Base-by-base conservation (phyloP, 2,888 invertebrate genomes). In the Diarsia rubi region DNA sequence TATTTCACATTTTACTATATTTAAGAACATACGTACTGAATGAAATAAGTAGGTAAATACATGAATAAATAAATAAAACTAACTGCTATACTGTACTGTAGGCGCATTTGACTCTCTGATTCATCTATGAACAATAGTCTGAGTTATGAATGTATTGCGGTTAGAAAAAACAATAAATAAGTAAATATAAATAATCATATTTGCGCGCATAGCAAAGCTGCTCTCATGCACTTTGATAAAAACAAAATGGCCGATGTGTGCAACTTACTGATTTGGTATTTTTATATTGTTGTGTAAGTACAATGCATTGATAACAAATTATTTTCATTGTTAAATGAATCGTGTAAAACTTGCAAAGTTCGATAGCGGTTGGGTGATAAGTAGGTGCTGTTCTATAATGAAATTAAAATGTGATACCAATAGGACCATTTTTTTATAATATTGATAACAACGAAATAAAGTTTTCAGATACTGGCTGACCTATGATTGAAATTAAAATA, bases 201-300 rank as follows among this genome's bases (percentile, higher is more conserved):
- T 71, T 80, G 31, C 59, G 31, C 4, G 31, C 24, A 1, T 37
- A 52, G 63, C 42, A 44, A 59, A 54, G 31, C 37, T 66, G 54
- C 21, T 42, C 42, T 64, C 69, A 45, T 62, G 49, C 59, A 64
- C 12, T 59, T 69, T 68, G 81, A 84, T 82, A 81, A 84, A 57
- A 76, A 45, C 45, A 84, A 67, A 52, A 82, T 82, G 81, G 72
- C 63, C 54, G 76, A 49, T 8, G 84, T 49, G 45, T 82, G 82
- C 75, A 66, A 69, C 47, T 60, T 73, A 67, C 84, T 84, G 85
- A 82, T 82, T 84, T 76, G 67, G 52, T 75, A 64, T 69, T 72
- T 71, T 72, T 60, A 63, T 63, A 69, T 75, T 69, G 45, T 60
- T 31, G 21, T 70, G 27, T 42, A 54, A 45, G n/a, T 67, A 52